Conservation (phyloP, 2,888 invertebrate species). For the Cheiracanthium punctorium region DNA sequence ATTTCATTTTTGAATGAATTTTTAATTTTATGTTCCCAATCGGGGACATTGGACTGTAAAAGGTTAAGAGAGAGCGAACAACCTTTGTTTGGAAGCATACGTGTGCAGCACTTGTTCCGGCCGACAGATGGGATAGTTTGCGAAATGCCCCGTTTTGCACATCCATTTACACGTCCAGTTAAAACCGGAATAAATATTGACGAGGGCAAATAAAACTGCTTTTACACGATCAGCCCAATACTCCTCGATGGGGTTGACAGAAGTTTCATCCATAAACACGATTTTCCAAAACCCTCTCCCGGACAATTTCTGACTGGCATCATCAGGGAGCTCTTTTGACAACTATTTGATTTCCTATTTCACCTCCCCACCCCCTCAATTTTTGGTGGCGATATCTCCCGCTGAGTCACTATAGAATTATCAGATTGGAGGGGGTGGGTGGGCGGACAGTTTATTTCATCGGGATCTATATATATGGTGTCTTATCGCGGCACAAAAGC, state of each 20-base stretch:
- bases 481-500: conserved; percentile 32
- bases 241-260: conserved; percentile 10
- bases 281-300: conserved; percentile 7
- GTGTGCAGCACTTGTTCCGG: too few relatives aligned
- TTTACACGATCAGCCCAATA: too few relatives aligned
- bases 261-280: conserved; percentile 52
- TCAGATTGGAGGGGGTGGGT: conserved; percentile 18
- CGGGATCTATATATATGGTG: conserved; percentile 11
- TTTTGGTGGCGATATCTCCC: conserved; percentile 15
- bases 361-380: not conserved
- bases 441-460: conserved; percentile 21
- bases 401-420: conserved; percentile 26
- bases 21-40: too few relatives aligned
- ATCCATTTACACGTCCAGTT: not conserved
- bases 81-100: too few relatives aligned
- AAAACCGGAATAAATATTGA: not conserved
- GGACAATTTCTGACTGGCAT: not conserved
- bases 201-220: not conserved
- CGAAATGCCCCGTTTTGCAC: not conserved
- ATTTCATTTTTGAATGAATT: too few relatives aligned
- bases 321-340: not conserved
- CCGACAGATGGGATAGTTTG: not conserved
- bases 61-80: too few relatives aligned
- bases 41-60: too few relatives aligned
- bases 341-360: too few relatives aligned